Evolutionary conservation across 2,888 invertebrate species (phyloP).

Genomic region (Sinotaia quadrata): DNA sequence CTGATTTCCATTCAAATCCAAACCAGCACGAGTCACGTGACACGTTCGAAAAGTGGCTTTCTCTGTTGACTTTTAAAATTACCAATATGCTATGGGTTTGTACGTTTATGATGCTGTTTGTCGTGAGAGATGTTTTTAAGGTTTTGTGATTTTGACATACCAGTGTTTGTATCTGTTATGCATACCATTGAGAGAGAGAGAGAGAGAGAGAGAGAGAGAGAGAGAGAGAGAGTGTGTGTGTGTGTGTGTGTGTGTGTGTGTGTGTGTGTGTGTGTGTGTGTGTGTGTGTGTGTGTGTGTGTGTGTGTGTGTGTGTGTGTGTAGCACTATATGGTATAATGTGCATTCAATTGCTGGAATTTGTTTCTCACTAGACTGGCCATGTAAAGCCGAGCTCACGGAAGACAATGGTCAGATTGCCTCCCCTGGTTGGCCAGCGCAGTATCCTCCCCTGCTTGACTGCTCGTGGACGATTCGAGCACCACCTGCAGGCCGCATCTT

Average conservation of each 20-base stretch:
- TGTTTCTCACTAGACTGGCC: slow-evolving; percentile 62
- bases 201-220: background rate
- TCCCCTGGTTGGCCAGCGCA: slow-evolving; percentile 65
- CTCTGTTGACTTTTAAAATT: too few species aligned
- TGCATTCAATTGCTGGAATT: background rate
- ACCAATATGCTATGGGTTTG: too few species aligned
- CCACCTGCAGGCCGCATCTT: slow-evolving; percentile 50
- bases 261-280: background rate
- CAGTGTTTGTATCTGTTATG: background rate
- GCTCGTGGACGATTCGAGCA: slow-evolving; percentile 58
- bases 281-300: background rate
- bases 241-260: too few species aligned
- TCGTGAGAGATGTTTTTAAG: too few species aligned
- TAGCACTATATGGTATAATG: background rate
- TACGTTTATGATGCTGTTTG: too few species aligned
- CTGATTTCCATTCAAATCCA: too few species aligned
- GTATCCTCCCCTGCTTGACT: slow-evolving; percentile 56
- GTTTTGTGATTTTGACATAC: too few species aligned
- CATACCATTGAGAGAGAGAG: background rate
- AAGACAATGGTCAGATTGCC: slow-evolving; percentile 63
- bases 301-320: background rate
- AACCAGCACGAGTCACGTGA: too few species aligned
- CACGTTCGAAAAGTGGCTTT: too few species aligned
- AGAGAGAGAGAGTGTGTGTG: background rate
- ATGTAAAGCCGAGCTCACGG: slow-evolving; percentile 54